These are phyloP conservation scores for Lissocephala sabroskyi DNA, from an alignment of 2,888 invertebrate species.

Conservation along the genomic window DNA sequence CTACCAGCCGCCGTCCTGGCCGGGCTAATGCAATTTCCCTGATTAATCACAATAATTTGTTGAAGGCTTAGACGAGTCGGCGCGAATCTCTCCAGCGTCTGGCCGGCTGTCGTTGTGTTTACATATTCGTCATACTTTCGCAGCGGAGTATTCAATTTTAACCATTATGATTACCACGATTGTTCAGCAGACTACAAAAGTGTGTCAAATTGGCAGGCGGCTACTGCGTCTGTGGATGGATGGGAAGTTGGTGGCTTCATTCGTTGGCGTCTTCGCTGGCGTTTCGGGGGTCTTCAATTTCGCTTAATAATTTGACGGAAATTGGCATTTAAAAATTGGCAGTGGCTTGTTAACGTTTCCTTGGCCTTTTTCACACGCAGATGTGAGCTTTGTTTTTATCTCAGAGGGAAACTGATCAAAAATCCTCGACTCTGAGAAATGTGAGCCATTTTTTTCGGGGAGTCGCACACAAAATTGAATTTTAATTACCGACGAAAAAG, in stretches of 20 bases:
- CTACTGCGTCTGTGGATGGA: neutral
- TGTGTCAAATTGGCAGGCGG: constrained; percentile 58
- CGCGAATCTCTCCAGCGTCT: no score
- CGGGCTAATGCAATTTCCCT: constrained; percentile 65
- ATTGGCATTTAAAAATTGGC: constrained; percentile 62
- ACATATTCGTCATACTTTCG: constrained; percentile 63
- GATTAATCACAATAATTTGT: constrained; percentile 65
- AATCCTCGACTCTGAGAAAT: constrained; percentile 35
- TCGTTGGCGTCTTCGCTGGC: no score
- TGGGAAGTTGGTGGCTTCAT: neutral
- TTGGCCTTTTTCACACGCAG: constrained; percentile 53
- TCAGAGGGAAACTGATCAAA: no score
- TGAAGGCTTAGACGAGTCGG: constrained; percentile 47
- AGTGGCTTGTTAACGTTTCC: constrained; percentile 50
- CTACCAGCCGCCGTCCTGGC: no score
- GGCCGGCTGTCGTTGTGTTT: constrained; percentile 35
- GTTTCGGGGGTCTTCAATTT: constrained; percentile 51
- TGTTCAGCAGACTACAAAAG: constrained; percentile 40
- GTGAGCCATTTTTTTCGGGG: constrained; percentile 46
- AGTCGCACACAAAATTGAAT: constrained; percentile 48
- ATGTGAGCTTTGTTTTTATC: no score
- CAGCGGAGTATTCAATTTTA: constrained; percentile 57
- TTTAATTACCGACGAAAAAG: constrained; percentile 62
- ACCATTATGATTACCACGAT: constrained; percentile 61
- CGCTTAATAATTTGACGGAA: constrained; percentile 64